These are phyloP conservation scores for Zeuzera pyrina DNA, from an alignment of 2,888 invertebrate species.

Conservation along the genomic window DNA sequence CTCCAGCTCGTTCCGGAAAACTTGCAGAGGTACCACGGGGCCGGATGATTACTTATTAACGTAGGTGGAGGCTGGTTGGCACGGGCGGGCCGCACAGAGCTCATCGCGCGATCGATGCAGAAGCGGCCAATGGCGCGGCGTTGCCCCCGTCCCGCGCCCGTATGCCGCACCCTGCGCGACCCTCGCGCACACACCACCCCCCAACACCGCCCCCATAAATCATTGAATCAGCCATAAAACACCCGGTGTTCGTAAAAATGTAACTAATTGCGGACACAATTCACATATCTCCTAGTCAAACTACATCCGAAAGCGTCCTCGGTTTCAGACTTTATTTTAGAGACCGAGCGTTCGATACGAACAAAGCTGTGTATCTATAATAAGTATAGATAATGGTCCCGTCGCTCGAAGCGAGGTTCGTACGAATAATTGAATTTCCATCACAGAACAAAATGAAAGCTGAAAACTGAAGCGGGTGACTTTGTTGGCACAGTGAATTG, in stretches of 20 bases:
- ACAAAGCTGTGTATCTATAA: constrained; percentile 18
- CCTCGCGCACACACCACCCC: constrained; percentile 31
- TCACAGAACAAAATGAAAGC: constrained; percentile 68
- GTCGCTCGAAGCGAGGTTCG: constrained; percentile 46
- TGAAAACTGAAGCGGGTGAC: constrained; percentile 67
- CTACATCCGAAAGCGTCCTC: constrained; percentile 40
- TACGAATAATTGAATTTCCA: constrained; percentile 71
- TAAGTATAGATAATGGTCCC: too few relatives aligned
- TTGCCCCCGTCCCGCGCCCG: constrained; percentile 51
- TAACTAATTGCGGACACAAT: constrained; percentile 67
- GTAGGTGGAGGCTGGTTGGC: constrained; percentile 66
- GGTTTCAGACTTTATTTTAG: constrained; percentile 29
- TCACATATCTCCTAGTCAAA: constrained; percentile 54
- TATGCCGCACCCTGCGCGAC: constrained; percentile 58
- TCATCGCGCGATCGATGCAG: constrained; percentile 68
- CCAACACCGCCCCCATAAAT: constrained; percentile 68
- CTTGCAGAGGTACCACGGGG: constrained; percentile 67
- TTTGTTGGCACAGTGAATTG: constrained; percentile 67
- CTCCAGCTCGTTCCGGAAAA: constrained; percentile 65
- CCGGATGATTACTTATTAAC: constrained; percentile 73
- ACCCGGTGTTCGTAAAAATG: constrained; percentile 70
- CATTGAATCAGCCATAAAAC: constrained; percentile 72
- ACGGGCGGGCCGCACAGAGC: constrained; percentile 63
- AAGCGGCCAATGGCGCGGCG: constrained; percentile 68
- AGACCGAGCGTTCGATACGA: constrained; percentile 44